Evolutionary conservation across 1,140 invertebrate species (phyloP).

Genomic region (Brachionus sp.): DNA sequence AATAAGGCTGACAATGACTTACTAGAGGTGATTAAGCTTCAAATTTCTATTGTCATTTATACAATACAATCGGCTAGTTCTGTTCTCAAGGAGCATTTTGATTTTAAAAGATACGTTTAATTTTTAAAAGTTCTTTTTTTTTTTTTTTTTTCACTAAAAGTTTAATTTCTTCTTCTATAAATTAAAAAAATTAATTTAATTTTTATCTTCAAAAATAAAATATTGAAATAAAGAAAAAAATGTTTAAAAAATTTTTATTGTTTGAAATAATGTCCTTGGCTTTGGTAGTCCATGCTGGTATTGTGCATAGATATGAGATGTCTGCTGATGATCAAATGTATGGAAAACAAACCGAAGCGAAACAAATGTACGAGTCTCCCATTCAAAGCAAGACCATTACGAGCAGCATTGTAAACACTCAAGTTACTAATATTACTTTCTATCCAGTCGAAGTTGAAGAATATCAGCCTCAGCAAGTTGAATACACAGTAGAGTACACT

Average conservation of each 20-base stretch:
- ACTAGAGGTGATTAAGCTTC: slow-evolving; percentile 23
- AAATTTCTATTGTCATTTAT: slow-evolving; percentile 41
- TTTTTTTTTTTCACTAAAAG: not conserved
- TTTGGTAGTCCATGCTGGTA: not conserved
- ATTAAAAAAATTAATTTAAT: not conserved
- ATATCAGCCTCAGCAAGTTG: not conserved
- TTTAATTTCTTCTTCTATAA: not conserved
- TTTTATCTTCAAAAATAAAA: too few relatives aligned
- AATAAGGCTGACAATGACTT: slow-evolving; percentile 1
- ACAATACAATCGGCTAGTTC: slow-evolving; percentile 23
- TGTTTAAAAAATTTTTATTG: not conserved
- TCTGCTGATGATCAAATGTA: not conserved
- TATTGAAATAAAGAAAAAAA: not conserved
- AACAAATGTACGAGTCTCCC: not conserved
- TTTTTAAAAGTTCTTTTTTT: not conserved
- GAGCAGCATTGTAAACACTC: not conserved
- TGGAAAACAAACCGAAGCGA: not conserved
- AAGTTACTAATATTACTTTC: not conserved
- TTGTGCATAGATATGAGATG: not conserved
- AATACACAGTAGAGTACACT: not conserved
- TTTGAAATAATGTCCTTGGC: not conserved
- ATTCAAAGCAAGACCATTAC: not conserved
- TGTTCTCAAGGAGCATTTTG: slow-evolving; percentile 31
- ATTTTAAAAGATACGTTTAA: slow-evolving; percentile 38
- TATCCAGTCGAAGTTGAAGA: not conserved